phyloP scores from a whole-genome alignment of 1,140 invertebrate species.

The Patella vulgata region DNA sequence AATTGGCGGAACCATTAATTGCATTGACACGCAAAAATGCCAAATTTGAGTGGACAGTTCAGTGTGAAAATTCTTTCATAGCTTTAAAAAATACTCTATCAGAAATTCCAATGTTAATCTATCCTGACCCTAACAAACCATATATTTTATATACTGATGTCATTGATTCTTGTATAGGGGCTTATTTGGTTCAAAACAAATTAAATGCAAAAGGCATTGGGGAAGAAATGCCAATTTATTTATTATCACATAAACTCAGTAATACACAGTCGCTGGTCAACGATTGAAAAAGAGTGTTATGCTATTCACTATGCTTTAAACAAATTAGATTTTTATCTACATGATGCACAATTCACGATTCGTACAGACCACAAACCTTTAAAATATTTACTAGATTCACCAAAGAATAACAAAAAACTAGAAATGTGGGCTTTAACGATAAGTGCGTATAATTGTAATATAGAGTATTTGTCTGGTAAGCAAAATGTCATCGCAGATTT shows the following conservation, averaged over 20 bases:
- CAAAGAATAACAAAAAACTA: conserved; percentile 39
- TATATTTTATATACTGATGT: conserved; percentile 39
- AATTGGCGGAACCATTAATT: conserved; percentile 57
- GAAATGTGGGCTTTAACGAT: conserved; percentile 35
- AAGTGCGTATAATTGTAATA: conserved; percentile 27
- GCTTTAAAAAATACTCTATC: conserved; percentile 37
- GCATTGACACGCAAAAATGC: conserved; percentile 64
- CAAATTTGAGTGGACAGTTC: conserved; percentile 39
- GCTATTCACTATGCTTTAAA: conserved; percentile 43
- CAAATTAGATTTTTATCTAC: conserved; percentile 46
- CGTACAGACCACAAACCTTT: conserved; percentile 42
- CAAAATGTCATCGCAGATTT: conserved; percentile 35
- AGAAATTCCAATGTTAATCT: conserved; percentile 29
- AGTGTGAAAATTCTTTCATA: conserved; percentile 40
- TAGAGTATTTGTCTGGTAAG: conserved; percentile 27
- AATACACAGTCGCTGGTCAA: conserved; percentile 29
- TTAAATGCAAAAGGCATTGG: conserved; percentile 1
- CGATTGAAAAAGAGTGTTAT: conserved; percentile 40
- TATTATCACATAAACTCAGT: conserved; percentile 35
- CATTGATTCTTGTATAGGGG: conserved; percentile 17
- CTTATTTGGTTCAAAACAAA: conserved; percentile 22
- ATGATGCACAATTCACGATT: conserved; percentile 32
- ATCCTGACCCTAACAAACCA: conserved; percentile 21
- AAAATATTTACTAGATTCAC: conserved; percentile 25
- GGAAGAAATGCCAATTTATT: conserved; percentile 33